Evolutionary conservation across 2,113 vertebrate genomes (phyloP).

Genomic region (Tachuris rubrigastra): DNA sequence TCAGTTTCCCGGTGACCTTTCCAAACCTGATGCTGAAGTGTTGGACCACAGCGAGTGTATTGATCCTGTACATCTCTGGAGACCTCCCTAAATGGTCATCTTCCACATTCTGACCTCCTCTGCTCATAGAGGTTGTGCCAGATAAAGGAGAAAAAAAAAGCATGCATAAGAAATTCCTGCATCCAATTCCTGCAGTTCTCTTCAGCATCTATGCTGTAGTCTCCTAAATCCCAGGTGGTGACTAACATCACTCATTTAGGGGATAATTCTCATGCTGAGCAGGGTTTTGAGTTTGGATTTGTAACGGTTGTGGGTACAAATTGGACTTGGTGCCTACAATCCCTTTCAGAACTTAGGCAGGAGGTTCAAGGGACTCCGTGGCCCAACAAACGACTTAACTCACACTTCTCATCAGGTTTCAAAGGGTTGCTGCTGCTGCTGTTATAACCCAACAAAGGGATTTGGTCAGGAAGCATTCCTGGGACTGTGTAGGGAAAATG

Average conservation of each 20-base stretch:
- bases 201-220: background rate
- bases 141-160: background rate
- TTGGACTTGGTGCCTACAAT: background rate
- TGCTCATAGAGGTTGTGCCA: background rate
- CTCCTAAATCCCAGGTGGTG: background rate
- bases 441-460: constrained; percentile 8
- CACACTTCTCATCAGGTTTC: constrained; percentile 57
- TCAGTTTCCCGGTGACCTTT: constrained; percentile 55
- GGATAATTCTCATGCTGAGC: background rate
- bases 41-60: background rate
- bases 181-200: background rate
- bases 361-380: background rate
- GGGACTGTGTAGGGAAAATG: background rate
- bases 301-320: background rate
- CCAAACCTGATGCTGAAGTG: constrained; percentile 57
- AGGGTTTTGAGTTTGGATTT: background rate
- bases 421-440: constrained; percentile 1
- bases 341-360: background rate
- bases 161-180: background rate
- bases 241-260: background rate
- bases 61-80: background rate
- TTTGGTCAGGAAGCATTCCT: constrained; percentile 41
- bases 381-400: background rate
- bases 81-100: background rate
- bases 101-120: background rate